phyloP scores from a whole-genome alignment of 2,888 invertebrate genomes.

The Ptilodon capucinus region DNA sequence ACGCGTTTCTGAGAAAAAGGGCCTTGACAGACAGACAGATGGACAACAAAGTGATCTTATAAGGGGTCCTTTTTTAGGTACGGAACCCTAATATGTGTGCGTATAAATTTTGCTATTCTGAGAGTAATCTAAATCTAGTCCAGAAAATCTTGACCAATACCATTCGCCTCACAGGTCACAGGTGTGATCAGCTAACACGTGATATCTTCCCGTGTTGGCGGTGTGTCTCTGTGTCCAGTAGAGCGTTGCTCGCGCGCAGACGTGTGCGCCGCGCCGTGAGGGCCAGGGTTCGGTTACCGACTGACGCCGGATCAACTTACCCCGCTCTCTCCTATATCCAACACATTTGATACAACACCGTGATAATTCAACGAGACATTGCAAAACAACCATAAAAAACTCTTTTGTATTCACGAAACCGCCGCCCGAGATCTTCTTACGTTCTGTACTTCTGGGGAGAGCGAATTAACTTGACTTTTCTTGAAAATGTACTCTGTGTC shows the following conservation, averaged over 20 bases:
- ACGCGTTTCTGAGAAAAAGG: no score
- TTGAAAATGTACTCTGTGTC: no score
- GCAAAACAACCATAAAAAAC: slow-evolving; percentile 34
- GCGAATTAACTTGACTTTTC: no score
- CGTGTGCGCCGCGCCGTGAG: slow-evolving; percentile 54
- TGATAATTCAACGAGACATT: slow-evolving; percentile 45
- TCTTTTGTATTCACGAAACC: slow-evolving; percentile 19
- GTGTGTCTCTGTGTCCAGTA: slow-evolving; percentile 57
- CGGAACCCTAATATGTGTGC: no score
- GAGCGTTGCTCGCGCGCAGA: slow-evolving; percentile 57
- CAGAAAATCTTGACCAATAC: neutral
- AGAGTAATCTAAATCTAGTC: no score
- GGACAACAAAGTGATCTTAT: no score
- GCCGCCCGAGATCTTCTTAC: slow-evolving; percentile 12
- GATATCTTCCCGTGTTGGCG: slow-evolving; percentile 32
- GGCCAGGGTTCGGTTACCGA: slow-evolving; percentile 60
- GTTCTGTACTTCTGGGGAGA: no score
- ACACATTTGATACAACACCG: slow-evolving; percentile 29
- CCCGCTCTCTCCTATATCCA: slow-evolving; percentile 17
- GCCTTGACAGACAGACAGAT: no score
- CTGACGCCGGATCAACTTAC: slow-evolving; percentile 62
- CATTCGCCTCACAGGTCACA: slow-evolving; percentile 8
- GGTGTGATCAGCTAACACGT: slow-evolving; percentile 15
- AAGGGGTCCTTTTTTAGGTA: no score
- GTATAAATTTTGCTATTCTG: no score